These are phyloP conservation scores for Zhengitettix transpicula DNA, from an alignment of 2,888 invertebrate species.

Conservation along the genomic window DNA sequence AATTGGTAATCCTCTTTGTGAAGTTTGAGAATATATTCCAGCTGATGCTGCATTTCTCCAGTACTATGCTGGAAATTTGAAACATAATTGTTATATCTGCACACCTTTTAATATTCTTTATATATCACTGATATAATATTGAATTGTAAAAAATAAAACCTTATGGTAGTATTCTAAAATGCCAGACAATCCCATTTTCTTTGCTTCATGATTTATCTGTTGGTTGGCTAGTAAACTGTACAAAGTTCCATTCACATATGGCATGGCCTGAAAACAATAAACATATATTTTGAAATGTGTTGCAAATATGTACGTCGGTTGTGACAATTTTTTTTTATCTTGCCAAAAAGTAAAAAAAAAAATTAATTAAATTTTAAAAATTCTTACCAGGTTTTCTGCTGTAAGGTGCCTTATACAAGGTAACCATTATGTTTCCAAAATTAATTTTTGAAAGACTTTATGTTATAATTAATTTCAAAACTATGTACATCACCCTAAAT, in stretches of 20 bases:
- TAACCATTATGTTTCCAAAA: too few species aligned
- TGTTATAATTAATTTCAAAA: too few species aligned
- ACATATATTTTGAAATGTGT: too few species aligned
- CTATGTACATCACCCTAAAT: too few species aligned
- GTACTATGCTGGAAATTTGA: constrained; percentile 7
- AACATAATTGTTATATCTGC: too few species aligned
- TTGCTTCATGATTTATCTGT: constrained; percentile 29
- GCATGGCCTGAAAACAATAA: constrained; percentile 25
- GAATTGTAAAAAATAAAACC: constrained; percentile 2
- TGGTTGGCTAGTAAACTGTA: constrained; percentile 33
- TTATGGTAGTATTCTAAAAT: constrained; percentile 16
- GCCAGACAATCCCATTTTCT: constrained; percentile 28
- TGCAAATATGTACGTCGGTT: too few species aligned
- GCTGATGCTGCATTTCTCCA: constrained; percentile 25
- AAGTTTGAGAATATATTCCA: constrained; percentile 28
- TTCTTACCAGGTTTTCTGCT: too few species aligned
- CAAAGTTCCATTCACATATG: constrained; percentile 35
- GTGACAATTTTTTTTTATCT: too few species aligned
- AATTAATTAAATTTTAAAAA: too few species aligned
- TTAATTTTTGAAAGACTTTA: too few species aligned
- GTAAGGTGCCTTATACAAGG: too few species aligned
- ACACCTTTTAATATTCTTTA: neutral
- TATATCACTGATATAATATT: neutral
- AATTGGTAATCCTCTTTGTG: constrained; percentile 15
- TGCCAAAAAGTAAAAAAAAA: too few species aligned